Evolutionary conservation across 2,113 vertebrate genomes (phyloP).

Genomic region (Plotosus lineatus): DNA sequence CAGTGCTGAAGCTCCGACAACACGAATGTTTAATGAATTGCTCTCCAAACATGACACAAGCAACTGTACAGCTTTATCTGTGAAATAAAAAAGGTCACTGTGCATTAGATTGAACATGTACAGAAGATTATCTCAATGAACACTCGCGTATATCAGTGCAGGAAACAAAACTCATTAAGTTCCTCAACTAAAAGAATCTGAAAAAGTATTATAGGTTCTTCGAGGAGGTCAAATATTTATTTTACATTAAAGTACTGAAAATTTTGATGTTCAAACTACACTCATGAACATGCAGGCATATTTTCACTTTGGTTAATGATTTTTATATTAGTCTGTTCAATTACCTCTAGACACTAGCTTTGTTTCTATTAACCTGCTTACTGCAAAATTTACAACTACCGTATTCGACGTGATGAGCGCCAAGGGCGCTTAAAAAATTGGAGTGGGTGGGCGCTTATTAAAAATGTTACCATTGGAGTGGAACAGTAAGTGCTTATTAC

Average conservation of each 20-base stretch:
- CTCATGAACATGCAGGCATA: neutral
- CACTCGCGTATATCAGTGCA: neutral
- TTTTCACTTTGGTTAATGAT: neutral
- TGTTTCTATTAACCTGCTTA: no score
- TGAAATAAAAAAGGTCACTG: constrained; percentile 7
- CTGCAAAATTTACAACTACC: no score
- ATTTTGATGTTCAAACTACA: neutral
- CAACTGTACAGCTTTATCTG: constrained; percentile 82
- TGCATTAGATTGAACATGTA: neutral
- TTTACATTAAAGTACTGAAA: neutral
- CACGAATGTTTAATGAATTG: constrained; percentile 69
- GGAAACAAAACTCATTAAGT: neutral
- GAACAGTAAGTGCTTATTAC: no score
- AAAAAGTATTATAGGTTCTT: neutral
- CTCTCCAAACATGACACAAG: constrained; percentile 82
- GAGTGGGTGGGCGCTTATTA: no score
- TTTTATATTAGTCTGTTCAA: neutral
- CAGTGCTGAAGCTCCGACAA: constrained; percentile 86
- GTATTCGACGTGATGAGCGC: no score
- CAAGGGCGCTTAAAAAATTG: no score
- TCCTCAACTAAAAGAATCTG: neutral
- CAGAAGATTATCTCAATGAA: neutral
- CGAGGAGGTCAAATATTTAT: neutral
- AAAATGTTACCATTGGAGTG: no score
- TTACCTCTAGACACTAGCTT: neutral